Evolutionary conservation across 2,888 invertebrate genomes (phyloP).

Genomic region (Drosophila falleni): DNA sequence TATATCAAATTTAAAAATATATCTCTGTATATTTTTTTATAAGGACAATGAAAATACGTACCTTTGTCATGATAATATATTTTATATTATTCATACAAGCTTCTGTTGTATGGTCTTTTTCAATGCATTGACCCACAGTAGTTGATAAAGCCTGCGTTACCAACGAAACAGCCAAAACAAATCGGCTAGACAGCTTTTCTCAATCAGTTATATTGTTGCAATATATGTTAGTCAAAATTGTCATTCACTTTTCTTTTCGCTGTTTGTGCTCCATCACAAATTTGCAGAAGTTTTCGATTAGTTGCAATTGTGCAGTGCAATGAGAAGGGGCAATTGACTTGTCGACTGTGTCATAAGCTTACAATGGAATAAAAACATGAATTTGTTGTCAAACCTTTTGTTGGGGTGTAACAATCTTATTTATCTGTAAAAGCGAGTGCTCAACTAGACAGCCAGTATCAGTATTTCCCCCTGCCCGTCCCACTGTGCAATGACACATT

Average conservation of each 20-base stretch:
- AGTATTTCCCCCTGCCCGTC: background rate
- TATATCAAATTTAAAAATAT: background rate
- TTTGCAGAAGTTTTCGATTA: constrained; percentile 17
- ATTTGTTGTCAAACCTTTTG: background rate
- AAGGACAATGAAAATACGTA: background rate
- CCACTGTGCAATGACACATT: constrained; percentile 32
- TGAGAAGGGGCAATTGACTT: constrained; percentile 19
- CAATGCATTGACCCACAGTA: constrained; percentile 12
- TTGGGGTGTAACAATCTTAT: background rate
- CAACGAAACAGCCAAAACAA: constrained; percentile 55
- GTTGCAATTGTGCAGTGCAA: constrained; percentile 23
- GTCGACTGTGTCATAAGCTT: constrained; percentile 4
- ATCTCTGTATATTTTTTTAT: background rate
- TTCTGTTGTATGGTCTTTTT: background rate
- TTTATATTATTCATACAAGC: background rate
- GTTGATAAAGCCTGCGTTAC: constrained; percentile 37
- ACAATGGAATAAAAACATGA: constrained; percentile 6
- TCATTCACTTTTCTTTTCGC: background rate
- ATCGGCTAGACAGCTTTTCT: constrained; percentile 26
- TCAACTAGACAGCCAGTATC: background rate
- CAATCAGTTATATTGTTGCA: constrained; percentile 25
- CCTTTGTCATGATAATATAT: background rate
- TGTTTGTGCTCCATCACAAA: constrained; percentile 6
- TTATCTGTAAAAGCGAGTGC: constrained; percentile 4
- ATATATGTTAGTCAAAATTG: constrained; percentile 4